Base-by-base conservation (phyloP, 2,113 vertebrate genomes). In the Sialia sialis region DNA sequence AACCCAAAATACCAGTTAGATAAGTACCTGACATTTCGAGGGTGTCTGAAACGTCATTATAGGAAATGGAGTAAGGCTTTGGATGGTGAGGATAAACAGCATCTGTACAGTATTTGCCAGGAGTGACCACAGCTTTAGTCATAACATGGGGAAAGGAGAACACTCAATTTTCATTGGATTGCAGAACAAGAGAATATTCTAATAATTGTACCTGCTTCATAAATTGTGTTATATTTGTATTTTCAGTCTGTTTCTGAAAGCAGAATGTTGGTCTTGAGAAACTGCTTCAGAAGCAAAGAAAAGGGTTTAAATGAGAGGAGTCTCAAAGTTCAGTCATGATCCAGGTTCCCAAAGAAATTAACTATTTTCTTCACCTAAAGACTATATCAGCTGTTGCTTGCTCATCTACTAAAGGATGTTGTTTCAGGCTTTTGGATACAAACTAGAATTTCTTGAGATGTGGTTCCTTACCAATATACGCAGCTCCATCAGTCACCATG, bases 401-500 rank as follows among this genome's bases (percentile, higher is more conserved):
- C 22, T 83, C 29, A 39, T 60, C 38, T 84, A 64, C 43, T 73
- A 73, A 63, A 48, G 17, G 13, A 4, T 39, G 19, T 39, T 70
- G 46, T 19, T 83, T 67, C 32, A 74, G 39, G 52, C 21, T 36
- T 87, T 46, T 56, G 44, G 27, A 27, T 59, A 62, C 51, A 84
- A 73, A 52, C 11, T 13, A 55, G 13, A 58, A 78, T 79, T 49
- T 63, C n/a, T 60, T 59, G 51, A 38, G 67, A 49, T 63, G 30
- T 59, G 21, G 46, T 79, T 91, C 97, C 98, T 97, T 97, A 99
- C 99, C 99, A 66, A 99, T 98, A 70, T 99, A 99, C 29, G 98
- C 97, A 8, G 98, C 98, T 93, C 96, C 98, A 30, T 99, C 99
- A 11, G 99, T 99, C 94, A 99, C 99, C 98, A 99, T 99, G 21